Evolutionary conservation across 1,140 invertebrate species (phyloP), one percentile per base, ranked within the genome.

Genomic region (Formica selysi): DNA sequence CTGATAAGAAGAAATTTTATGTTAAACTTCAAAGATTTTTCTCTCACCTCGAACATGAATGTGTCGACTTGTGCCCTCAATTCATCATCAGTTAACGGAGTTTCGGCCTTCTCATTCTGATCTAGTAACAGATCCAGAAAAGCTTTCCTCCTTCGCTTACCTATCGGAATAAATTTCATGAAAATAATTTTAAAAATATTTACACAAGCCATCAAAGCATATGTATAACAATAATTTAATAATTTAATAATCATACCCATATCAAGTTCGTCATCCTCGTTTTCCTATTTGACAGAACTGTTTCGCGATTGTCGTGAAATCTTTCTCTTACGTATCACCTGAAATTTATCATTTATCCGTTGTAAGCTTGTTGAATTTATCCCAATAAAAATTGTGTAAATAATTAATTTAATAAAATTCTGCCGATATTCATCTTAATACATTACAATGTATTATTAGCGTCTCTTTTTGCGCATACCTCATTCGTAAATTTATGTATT

Each of bases 111-210:
- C 38, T 91, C 91, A 57, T 95, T 95, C 62, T 96, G 94, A 86
- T 97, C 96, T 16, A 98, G 92, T 26, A 98, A 91, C 70, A 97
- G 94, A 95, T 98, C 98, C 74, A 98, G 92, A 90, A 98, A 97
- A 16, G 95, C 94, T 91, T 94, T 94, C 80, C 94, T 94, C 32
- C 93, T 94, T 62, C 90, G 93, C 38, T 91, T 93, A 13, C 95
- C 96, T 95, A 1, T 48, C 13, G 5, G 1, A 32, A 5, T 2
- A 68, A 44, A 85, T 67, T 79, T 62, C 29, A 22, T 22, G 13
- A 32, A 5, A 51, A 19, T 19, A 51, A 51, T 51, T 51, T 16
- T 38, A 67, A 26, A 10, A 41, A 64, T 74, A 62, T 26, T 62
- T 13, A 48, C 6, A 51, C 44, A n/a, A 54, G 1, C 13, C n/a